Percentiles rank a stretch among this genome's conserved stretches.
These are phyloP conservation scores for Pristionchus fissidentatus DNA, from an alignment of 2,888 invertebrate species.

Conservation along the genomic window DNA sequence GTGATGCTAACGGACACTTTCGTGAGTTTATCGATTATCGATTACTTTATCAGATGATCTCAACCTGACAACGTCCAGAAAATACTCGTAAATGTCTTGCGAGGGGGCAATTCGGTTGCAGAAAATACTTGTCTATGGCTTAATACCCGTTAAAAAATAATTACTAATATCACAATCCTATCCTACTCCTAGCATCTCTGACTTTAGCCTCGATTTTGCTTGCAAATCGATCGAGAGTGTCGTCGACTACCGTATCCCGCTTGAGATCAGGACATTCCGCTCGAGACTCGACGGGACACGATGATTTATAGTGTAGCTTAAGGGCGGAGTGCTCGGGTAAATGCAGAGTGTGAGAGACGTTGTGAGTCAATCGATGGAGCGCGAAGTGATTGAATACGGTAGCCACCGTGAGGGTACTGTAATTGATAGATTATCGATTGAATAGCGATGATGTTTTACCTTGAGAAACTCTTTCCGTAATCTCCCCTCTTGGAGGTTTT, in stretches of 20 bases:
- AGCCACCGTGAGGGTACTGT: slow-evolving; percentile 79
- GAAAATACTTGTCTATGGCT: no score
- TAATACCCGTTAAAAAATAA: no score
- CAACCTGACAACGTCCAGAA: background rate
- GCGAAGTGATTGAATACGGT: slow-evolving; percentile 87
- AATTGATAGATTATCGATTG: slow-evolving; percentile 45
- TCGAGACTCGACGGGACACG: slow-evolving; percentile 79
- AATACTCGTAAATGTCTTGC: no score
- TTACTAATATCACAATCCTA: slow-evolving; percentile 36
- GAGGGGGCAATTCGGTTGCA: no score
- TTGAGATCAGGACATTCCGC: slow-evolving; percentile 65
- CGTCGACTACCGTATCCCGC: slow-evolving; percentile 60
- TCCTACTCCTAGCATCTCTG: slow-evolving; percentile 10
- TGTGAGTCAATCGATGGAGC: slow-evolving; percentile 79
- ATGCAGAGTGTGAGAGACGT: slow-evolving; percentile 62
- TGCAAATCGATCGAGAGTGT: slow-evolving; percentile 61
- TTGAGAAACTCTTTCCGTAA: slow-evolving; percentile 83
- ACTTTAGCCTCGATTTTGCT: slow-evolving; percentile 50
- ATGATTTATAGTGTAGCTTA: slow-evolving; percentile 86
- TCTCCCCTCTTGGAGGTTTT: slow-evolving; percentile 82
- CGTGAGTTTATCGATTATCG: slow-evolving; percentile 51
- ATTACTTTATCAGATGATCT: background rate
- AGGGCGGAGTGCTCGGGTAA: slow-evolving; percentile 88
- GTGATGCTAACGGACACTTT: slow-evolving; percentile 55
- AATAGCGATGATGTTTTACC: background rate